A percentile compares a stretch with the other conserved stretches of the same genome.
phyloP scores from a whole-genome alignment of 2,797 vertebrate species.

The Cheirogaleus major region DNA sequence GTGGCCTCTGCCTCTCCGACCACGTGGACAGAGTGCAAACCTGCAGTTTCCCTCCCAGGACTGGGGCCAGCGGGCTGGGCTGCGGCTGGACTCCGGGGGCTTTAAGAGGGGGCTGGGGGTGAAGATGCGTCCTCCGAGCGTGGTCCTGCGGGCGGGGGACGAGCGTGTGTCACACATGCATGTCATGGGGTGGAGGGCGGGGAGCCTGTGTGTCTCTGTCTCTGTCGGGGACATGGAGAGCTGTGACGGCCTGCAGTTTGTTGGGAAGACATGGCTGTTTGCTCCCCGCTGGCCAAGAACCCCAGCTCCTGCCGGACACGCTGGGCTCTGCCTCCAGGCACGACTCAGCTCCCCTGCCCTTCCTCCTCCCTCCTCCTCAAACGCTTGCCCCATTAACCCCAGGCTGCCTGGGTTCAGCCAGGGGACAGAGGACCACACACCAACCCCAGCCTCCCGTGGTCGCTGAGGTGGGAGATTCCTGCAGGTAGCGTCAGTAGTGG shows the following conservation, averaged over 20 bases:
- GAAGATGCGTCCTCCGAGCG: neutral
- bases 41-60: neutral
- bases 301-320: neutral
- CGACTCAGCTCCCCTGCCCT: neutral
- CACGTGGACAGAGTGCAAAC: neutral
- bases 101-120: neutral
- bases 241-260: accelerated
- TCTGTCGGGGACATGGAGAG: neutral
- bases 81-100: neutral
- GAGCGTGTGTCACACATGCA: neutral
- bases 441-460: neutral
- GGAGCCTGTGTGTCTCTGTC: no score
- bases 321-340: neutral
- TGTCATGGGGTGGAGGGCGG: neutral
- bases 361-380: neutral
- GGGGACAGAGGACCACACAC: neutral
- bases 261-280: neutral
- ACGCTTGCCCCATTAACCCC: no score
- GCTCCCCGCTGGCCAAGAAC: neutral
- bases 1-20: neutral
- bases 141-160: accelerated
- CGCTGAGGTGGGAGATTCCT: neutral
- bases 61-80: neutral
- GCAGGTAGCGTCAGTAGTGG: neutral
- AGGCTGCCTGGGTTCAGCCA: neutral